phyloP scores from a whole-genome alignment of 2,797 vertebrate genomes.

The Tenualosa ilisha region DNA sequence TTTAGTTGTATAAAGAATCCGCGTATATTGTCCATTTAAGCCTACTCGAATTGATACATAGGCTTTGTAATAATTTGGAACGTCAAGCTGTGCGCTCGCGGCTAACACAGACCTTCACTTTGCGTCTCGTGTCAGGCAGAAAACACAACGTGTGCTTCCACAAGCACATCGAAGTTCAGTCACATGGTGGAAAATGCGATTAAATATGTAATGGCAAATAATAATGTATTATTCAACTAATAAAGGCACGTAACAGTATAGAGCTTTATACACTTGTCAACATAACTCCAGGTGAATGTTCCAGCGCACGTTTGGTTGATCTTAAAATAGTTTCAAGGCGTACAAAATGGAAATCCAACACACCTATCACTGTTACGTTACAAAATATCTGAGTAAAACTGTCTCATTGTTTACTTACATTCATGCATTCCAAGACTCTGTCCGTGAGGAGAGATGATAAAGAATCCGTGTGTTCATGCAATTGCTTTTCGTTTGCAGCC shows the following conservation, averaged over 20 bases:
- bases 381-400: neutral
- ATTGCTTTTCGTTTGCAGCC: slow-evolving; percentile 71
- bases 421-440: slow-evolving; percentile 80
- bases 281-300: neutral
- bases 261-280: neutral
- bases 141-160: slow-evolving; percentile 34
- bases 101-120: slow-evolving; percentile 5
- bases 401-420: slow-evolving; percentile 71
- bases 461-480: slow-evolving; percentile 73
- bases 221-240: neutral
- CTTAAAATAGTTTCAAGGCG: neutral
- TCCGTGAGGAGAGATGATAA: slow-evolving; percentile 67
- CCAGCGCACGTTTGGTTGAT: neutral
- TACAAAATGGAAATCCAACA: neutral
- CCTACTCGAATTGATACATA: neutral
- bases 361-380: too few species aligned
- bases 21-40: neutral
- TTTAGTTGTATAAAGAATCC: neutral
- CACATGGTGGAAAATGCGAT: slow-evolving; percentile 48
- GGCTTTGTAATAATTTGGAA: slow-evolving; percentile 1
- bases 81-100: neutral
- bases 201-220: slow-evolving; percentile 22
- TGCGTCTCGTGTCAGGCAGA: slow-evolving; percentile 34
- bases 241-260: neutral
- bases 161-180: slow-evolving; percentile 48